Evolutionary conservation across 2,797 vertebrate species (phyloP).

Genomic region (Acestrorhynchus altus): DNA sequence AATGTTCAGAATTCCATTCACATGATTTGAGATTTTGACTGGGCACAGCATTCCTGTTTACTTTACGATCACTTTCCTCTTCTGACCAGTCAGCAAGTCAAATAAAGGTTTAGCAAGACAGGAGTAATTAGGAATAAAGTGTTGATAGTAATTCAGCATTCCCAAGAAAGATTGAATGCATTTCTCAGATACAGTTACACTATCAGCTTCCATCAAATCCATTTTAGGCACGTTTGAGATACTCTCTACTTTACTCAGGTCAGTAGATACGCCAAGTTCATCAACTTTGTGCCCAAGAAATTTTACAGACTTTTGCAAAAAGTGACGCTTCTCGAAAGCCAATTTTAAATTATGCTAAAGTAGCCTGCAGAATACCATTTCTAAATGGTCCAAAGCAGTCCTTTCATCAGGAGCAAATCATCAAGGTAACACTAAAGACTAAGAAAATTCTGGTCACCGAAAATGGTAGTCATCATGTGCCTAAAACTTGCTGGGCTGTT

Average conservation of each 20-base stretch:
- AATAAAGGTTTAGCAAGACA: constrained; percentile 24
- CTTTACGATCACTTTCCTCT: not conserved
- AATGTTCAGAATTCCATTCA: constrained; percentile 23
- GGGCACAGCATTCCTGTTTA: not conserved
- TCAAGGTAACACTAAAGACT: too few species aligned
- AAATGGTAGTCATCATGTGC: not conserved
- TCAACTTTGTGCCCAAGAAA: constrained; percentile 43
- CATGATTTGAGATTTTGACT: not conserved
- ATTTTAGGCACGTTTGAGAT: constrained; percentile 6
- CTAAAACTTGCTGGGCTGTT: not conserved
- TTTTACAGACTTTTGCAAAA: not conserved
- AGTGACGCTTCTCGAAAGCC: constrained; percentile 19
- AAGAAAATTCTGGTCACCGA: constrained; percentile 35
- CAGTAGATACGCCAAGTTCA: constrained; percentile 19
- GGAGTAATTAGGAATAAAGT: constrained; percentile 27
- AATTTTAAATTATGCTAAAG: constrained; percentile 18
- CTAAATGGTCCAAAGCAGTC: not conserved
- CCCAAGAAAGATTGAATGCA: constrained; percentile 34
- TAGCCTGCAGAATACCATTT: constrained; percentile 31
- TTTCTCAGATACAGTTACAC: not conserved
- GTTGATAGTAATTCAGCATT: too few species aligned
- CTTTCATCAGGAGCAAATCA: constrained; percentile 16
- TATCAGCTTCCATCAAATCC: constrained; percentile 28
- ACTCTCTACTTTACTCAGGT: constrained; percentile 12
- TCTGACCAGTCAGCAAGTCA: not conserved